Evolutionary conservation across 53 echinoderm and acorn worm genomes (phyloP), one percentile per base, ranked within the genome.

Genomic region (Paracentrotus lividus): DNA sequence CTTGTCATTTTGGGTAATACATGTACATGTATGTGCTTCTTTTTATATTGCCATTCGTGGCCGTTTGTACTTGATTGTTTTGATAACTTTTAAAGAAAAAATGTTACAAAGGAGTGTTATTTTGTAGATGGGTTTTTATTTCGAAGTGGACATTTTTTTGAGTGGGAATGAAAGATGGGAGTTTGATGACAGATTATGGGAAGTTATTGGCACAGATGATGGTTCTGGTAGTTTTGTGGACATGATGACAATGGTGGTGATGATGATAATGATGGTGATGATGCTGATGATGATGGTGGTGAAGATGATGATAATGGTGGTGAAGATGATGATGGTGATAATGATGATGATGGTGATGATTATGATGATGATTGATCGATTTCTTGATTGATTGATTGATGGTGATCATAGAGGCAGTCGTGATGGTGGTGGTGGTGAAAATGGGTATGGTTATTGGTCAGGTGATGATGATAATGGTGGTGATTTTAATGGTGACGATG

Each of bases 381-480:
- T 15, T 55, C 18, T 92, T 66, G 53, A 76, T 56, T 36, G 26
- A 8, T 0, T 29, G 0, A 23, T 34, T 93, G 55, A 40, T 93
- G 93, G 38, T 77, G 59, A 52, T 77, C 38, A 52, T 92, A 56
- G n/a, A 51, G 75, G 23, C 34, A 61, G 38, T 47, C 36, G 60
- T 55, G 51, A 56, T 93, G 60, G 27, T 93, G 56, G 36, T 77
- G 54, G 29, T 92, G 92, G 0, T 77, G 55, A 77, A 27, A 27
- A 77, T 77, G 77, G 36, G 21, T 4, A 77, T 92, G 76, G 49
- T 92, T 77, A 77, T 77, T 77, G 51, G 76, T 77, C n/a, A 77
- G 77, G 42, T 77, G 77, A 77, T 77, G 77, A 92, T 92, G 92
- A 77, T 92, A 78, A 92, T 92, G 54, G 77, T 92, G 77, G 38